Conservation (phyloP, 35 echinoderm and acorn worm species). For the Heliocidaris erythrogramma region DNA sequence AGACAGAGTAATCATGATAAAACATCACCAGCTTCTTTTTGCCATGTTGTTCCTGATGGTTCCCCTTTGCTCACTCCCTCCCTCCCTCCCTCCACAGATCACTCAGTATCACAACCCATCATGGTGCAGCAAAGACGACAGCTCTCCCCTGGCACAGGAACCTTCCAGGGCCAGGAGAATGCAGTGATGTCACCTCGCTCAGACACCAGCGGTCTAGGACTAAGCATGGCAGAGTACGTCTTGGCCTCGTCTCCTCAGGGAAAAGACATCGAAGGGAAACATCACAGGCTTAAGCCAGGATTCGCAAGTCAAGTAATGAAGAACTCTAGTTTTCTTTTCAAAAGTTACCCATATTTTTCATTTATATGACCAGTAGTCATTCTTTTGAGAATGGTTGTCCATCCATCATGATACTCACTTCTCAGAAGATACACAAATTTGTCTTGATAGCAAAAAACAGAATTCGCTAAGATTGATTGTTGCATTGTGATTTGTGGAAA, state of each 20-base stretch:
- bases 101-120: slow-evolving; percentile 97
- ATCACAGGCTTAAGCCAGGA: slow-evolving; percentile 73
- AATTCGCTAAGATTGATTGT: no score
- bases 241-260: slow-evolving; percentile 82
- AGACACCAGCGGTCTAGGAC: slow-evolving; percentile 87
- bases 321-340: neutral
- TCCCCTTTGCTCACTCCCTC: neutral
- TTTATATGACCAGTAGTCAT: no score
- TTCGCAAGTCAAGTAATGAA: slow-evolving; percentile 56
- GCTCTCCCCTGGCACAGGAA: slow-evolving; percentile 75
- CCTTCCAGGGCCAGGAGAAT: slow-evolving; percentile 90
- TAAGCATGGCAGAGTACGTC: slow-evolving; percentile 97
- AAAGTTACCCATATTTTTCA: no score
- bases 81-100: slow-evolving; percentile 61
- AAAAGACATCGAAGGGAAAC: slow-evolving; percentile 66
- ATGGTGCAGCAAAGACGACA: slow-evolving; percentile 87
- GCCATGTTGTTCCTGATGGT: neutral
- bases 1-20: no score
- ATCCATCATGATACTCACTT: no score
- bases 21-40: neutral
- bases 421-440: no score
- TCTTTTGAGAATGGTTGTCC: no score
- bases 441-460: no score
- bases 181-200: slow-evolving; percentile 90
- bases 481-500: no score